Conservation (phyloP, 2,888 invertebrate species). For the Carterocephalus palaemon region DNA sequence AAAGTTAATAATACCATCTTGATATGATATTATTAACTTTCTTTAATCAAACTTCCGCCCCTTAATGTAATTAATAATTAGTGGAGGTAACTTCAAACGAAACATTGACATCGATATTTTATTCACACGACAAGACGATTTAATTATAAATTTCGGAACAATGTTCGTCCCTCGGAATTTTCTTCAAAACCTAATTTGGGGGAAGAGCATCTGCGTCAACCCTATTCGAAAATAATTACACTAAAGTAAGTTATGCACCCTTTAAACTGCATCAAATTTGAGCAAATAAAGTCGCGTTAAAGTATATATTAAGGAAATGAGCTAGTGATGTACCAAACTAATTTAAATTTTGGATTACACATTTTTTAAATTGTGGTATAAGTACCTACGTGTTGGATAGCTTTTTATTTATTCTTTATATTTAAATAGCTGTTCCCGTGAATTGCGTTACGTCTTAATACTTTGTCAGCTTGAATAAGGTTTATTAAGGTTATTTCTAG, state of each 20-base stretch:
- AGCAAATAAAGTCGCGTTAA: slow-evolving; percentile 64
- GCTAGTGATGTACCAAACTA: slow-evolving; percentile 11
- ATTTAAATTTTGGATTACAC: neutral
- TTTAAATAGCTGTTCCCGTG: too few relatives aligned
- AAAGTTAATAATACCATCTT: too few relatives aligned
- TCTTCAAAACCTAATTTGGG: slow-evolving; percentile 57
- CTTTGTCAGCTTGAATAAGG: too few relatives aligned
- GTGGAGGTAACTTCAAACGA: slow-evolving; percentile 16
- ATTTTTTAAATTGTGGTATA: too few relatives aligned
- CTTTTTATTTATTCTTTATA: too few relatives aligned
- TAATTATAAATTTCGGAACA: slow-evolving; percentile 57
- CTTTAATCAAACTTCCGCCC: slow-evolving; percentile 29
- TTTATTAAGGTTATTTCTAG: too few relatives aligned
- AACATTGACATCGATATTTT: slow-evolving; percentile 38
- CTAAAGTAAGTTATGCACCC: slow-evolving; percentile 76
- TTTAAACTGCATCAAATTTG: slow-evolving; percentile 72
- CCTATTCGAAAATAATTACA: slow-evolving; percentile 75
- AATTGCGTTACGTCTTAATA: too few relatives aligned
- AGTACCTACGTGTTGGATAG: too few relatives aligned
- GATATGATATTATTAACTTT: slow-evolving; percentile 24
- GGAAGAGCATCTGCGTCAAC: slow-evolving; percentile 68
- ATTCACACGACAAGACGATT: slow-evolving; percentile 48
- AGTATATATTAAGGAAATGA: slow-evolving; percentile 53
- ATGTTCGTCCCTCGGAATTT: slow-evolving; percentile 58
- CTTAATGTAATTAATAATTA: slow-evolving; percentile 20